Conservation (phyloP, 2,888 invertebrate genomes). For the Epinotia bilunana region DNA sequence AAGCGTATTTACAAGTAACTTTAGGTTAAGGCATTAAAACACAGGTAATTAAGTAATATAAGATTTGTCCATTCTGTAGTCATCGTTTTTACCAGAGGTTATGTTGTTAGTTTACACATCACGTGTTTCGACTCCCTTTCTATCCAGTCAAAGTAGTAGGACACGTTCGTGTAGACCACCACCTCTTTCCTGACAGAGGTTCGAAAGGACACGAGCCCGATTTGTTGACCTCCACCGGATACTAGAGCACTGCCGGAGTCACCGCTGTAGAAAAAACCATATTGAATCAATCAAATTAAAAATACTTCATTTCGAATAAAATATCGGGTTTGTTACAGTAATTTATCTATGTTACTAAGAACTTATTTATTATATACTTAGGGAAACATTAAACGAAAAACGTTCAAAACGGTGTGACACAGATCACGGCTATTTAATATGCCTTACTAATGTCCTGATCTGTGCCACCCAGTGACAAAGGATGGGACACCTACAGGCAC, state of each 20-base stretch:
- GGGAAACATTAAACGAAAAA: too few relatives aligned
- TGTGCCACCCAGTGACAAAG: too few relatives aligned
- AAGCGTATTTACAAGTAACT: too few relatives aligned
- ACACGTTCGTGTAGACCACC: constrained; percentile 22
- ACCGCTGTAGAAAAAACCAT: constrained; percentile 19
- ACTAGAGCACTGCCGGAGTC: constrained; percentile 41
- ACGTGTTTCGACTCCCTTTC: neutral
- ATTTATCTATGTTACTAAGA: too few relatives aligned
- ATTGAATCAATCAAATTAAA: neutral
- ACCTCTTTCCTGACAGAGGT: neutral
- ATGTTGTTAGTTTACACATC: neutral
- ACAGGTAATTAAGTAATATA: neutral
- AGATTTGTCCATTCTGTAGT: neutral
- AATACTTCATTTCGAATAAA: too few relatives aligned
- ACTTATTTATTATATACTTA: too few relatives aligned
- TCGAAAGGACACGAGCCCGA: constrained; percentile 32
- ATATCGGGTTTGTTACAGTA: too few relatives aligned
- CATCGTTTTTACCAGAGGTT: neutral
- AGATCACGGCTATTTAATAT: too few relatives aligned
- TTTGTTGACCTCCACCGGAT: constrained; percentile 6
- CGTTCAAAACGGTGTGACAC: too few relatives aligned
- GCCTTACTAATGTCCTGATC: too few relatives aligned
- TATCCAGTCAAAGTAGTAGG: constrained; percentile 23
- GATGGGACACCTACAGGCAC: too few relatives aligned
- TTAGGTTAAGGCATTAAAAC: neutral